Conservation (phyloP, 1,140 invertebrate genomes). For the Caenorhabditis latens region DNA sequence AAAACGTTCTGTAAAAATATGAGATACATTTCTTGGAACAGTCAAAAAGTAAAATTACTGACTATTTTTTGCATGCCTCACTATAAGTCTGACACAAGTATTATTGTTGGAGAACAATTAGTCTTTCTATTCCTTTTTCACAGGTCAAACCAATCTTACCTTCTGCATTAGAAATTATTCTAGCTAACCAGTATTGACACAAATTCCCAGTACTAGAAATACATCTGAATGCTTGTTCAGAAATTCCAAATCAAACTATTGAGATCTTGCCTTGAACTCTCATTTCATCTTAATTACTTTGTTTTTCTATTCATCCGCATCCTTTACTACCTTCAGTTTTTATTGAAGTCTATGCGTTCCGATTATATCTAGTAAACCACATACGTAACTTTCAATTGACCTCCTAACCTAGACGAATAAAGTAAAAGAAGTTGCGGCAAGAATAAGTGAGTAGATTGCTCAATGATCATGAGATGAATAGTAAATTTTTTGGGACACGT, state of each 20-base stretch:
- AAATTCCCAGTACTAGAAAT: background rate
- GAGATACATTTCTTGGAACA: background rate
- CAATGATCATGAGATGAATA: slow-evolving; percentile 1
- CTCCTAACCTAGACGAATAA: background rate
- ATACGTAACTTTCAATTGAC: background rate
- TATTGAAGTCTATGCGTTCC: background rate
- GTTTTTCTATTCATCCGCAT: background rate
- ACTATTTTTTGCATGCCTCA: no score
- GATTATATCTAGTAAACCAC: slow-evolving; percentile 45
- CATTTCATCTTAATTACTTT: background rate
- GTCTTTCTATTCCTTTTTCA: no score
- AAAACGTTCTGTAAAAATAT: slow-evolving; percentile 35
- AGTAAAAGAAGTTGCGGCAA: background rate
- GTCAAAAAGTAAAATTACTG: background rate
- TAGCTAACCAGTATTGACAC: background rate
- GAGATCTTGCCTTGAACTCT: slow-evolving; percentile 20
- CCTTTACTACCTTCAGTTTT: background rate
- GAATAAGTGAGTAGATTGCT: background rate
- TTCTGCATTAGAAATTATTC: background rate
- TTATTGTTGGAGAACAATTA: no score
- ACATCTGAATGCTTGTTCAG: background rate
- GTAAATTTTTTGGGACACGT: background rate
- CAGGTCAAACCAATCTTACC: background rate
- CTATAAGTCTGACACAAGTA: no score
- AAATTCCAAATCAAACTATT: background rate